phyloP scores from a whole-genome alignment of 2,797 vertebrate genomes.

The Setipinna tenuifilis region DNA sequence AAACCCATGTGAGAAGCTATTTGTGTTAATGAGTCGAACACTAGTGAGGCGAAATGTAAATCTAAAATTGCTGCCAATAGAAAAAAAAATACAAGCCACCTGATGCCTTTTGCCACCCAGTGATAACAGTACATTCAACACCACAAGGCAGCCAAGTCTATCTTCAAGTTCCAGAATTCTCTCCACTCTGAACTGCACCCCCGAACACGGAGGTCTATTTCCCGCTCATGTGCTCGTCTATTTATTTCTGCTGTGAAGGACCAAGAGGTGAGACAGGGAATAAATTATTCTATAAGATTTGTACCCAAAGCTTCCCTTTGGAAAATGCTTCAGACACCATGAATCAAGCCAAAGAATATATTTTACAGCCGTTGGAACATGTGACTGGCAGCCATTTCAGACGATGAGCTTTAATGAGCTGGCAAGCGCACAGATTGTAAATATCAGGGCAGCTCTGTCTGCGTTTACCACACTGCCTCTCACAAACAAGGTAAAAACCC shows the following conservation, averaged over 20 bases:
- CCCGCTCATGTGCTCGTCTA: neutral
- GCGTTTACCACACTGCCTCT: neutral
- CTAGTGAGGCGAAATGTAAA: too few relatives aligned
- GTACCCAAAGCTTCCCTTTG: neutral
- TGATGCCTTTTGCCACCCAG: too few relatives aligned
- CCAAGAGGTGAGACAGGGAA: neutral
- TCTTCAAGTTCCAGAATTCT: neutral
- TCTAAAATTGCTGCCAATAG: too few relatives aligned
- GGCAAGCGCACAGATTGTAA: neutral
- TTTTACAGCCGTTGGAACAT: neutral
- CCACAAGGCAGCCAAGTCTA: neutral
- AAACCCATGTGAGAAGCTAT: too few relatives aligned
- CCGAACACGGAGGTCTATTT: neutral
- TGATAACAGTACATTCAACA: neutral
- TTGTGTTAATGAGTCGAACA: too few relatives aligned
- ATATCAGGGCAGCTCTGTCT: neutral
- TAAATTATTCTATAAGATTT: neutral
- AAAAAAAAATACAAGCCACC: too few relatives aligned
- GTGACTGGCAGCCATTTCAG: slow-evolving; percentile 9
- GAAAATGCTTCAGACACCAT: neutral
- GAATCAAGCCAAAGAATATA: neutral
- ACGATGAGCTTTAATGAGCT: neutral
- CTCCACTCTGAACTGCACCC: neutral
- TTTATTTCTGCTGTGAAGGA: neutral
- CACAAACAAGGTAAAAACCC: slow-evolving; percentile 18